A percentile compares a stretch with the other conserved stretches of the same genome.
These are phyloP conservation scores for Galeopsomyia nigrocyanea DNA, from an alignment of 2,888 invertebrate species.

Conservation along the genomic window DNA sequence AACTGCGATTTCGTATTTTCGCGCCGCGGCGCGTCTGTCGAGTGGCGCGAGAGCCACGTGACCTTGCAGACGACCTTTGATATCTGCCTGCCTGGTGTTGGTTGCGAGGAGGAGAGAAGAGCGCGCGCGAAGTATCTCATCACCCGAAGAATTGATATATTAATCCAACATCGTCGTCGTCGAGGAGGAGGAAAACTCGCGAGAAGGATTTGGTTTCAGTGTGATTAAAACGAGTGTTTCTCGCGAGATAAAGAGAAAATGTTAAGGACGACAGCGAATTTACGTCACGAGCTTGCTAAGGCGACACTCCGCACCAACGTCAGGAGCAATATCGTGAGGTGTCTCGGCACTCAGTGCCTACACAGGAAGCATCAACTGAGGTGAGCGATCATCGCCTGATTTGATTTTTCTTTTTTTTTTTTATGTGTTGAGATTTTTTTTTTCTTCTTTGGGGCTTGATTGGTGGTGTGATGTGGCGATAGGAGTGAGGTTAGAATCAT, in stretches of 20 bases:
- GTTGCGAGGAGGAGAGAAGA: not conserved
- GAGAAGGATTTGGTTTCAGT: not conserved
- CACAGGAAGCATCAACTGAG: slow-evolving; percentile 75
- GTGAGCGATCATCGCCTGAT: slow-evolving; percentile 64
- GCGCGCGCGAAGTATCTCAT: not conserved
- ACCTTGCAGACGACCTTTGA: slow-evolving; percentile 67
- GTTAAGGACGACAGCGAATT: slow-evolving; percentile 78
- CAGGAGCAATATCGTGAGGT: slow-evolving; percentile 74
- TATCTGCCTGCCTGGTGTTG: not conserved
- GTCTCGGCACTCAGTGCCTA: slow-evolving; percentile 74
- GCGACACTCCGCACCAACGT: slow-evolving; percentile 66
- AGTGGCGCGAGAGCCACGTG: slow-evolving; percentile 56
- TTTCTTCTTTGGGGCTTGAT: too few species aligned
- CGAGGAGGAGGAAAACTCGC: not conserved
- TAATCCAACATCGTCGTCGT: slow-evolving; percentile 11
- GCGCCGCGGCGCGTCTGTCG: slow-evolving; percentile 10
- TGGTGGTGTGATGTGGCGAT: too few species aligned
- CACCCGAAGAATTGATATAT: not conserved
- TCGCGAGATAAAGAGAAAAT: slow-evolving; percentile 65
- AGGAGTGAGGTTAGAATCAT: too few species aligned
- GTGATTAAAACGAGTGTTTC: not conserved
- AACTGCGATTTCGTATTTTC: too few species aligned
- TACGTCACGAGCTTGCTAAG: slow-evolving; percentile 79
- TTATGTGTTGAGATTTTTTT: too few species aligned
- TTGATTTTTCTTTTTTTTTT: not conserved